Evolutionary conservation across 2,888 invertebrate genomes (phyloP).

Genomic region (Euspilapteryx auroguttella): DNA sequence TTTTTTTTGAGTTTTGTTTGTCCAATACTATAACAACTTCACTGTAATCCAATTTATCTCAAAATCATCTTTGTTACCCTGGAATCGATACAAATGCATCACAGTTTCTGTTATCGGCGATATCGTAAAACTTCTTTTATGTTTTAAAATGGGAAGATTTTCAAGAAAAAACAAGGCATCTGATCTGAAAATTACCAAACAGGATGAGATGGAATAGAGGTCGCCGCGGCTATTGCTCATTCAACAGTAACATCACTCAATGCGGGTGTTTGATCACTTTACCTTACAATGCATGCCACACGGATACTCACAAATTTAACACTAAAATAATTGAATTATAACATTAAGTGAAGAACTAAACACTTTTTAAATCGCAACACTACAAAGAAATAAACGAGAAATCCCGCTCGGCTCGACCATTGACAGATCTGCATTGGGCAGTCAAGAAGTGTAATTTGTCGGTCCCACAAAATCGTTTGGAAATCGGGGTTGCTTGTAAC

Average conservation of each 20-base stretch:
- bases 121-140: too few species aligned
- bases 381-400: conserved; percentile 24
- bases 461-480: conserved; percentile 38
- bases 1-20: conserved; percentile 25
- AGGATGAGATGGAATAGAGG: conserved; percentile 31
- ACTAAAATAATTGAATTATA: too few species aligned
- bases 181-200: not conserved
- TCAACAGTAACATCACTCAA: conserved; percentile 54
- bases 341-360: too few species aligned
- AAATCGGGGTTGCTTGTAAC: conserved; percentile 25
- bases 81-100: too few species aligned
- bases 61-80: conserved; percentile 56
- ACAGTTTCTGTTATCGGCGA: too few species aligned
- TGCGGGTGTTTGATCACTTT: conserved; percentile 29
- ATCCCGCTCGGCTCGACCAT: conserved; percentile 42
- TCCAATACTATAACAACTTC: conserved; percentile 39
- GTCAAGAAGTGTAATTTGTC: conserved; percentile 45
- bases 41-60: conserved; percentile 51
- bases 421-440: conserved; percentile 43
- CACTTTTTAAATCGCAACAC: too few species aligned
- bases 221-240: conserved; percentile 53
- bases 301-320: too few species aligned
- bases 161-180: too few species aligned
- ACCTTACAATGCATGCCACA: too few species aligned
- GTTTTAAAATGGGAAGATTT: too few species aligned